These are phyloP conservation scores for Chloropsis cyanopogon DNA, from an alignment of 2,113 vertebrate genomes.

Conservation along the genomic window DNA sequence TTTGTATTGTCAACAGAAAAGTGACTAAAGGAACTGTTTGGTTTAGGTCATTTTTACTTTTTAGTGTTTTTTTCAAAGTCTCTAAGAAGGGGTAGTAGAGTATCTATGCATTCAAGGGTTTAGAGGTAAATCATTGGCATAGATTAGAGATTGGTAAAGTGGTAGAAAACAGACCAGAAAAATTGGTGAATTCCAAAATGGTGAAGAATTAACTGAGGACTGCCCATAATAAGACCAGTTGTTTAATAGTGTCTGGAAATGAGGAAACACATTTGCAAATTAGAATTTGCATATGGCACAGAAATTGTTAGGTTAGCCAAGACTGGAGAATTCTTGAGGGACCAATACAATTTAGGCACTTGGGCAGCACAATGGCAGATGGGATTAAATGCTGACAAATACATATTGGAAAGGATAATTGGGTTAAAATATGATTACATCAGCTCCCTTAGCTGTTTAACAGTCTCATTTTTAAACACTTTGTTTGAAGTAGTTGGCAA, in stretches of 20 bases:
- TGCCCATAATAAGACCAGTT: background rate
- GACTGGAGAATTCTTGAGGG: constrained; percentile 26
- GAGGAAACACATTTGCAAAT: constrained; percentile 33
- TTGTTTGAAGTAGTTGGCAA: constrained; percentile 49
- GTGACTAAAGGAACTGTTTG: background rate
- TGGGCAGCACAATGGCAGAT: constrained; percentile 58
- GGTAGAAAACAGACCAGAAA: background rate
- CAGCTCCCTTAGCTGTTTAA: constrained; percentile 49
- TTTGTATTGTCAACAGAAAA: background rate
- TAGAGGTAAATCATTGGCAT: background rate
- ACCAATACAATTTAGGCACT: constrained; percentile 35
- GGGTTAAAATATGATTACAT: constrained; percentile 64
- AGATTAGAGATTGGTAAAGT: background rate
- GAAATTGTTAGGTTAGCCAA: constrained; percentile 38
- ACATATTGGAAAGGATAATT: constrained; percentile 58
- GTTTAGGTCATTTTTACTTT: background rate
- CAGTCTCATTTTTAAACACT: constrained; percentile 2
- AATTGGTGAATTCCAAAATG: background rate
- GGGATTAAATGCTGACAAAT: constrained; percentile 64
- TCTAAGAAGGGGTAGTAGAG: background rate
- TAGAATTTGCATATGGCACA: constrained; percentile 52
- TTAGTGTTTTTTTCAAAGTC: background rate
- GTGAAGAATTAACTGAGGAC: background rate
- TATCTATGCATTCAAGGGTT: background rate
- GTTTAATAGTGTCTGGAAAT: constrained; percentile 39